Base-by-base conservation (phyloP, 1,140 invertebrate species). In the Cyclargus thomasi region DNA sequence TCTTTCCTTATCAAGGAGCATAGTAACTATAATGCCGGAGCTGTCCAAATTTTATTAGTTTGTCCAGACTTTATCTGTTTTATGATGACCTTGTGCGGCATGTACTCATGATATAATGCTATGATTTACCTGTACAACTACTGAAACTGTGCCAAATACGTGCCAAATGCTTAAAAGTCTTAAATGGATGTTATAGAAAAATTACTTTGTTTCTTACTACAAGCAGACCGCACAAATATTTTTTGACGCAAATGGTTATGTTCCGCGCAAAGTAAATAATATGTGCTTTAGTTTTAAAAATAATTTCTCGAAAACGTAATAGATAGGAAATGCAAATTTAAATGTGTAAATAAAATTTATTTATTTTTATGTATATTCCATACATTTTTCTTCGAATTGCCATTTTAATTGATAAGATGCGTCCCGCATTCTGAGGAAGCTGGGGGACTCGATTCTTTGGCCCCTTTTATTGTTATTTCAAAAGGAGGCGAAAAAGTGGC, bases 321-420 rank as follows among this genome's bases (percentile, higher is more conserved):
- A 86, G 83, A 84, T 86, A 85, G 83, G 83, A 70, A 74, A 81
- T 81, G 82, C 82, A 85, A 86, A 78, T 84, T 87, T 85, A 85
- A 79, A 59, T 10, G 17, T 90, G 87, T 90, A 90, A 86, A 88
- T 90, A 90, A 88, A 88, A 86, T 84, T 87, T 90, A 90, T 90
- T 90, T 90, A 86, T 81, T 90, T 83, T 90, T 90, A 88, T 85
- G 6, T 59, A 83, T 85, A 88, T 88, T 90, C 85, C 81, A 87
- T 86, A 83, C 86, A 82, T 78, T 83, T 81, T 83, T 86, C 82
- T 85, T 86, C 84, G 85, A 82, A 82, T 86, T 85, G 85, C 84
- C 83, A 88, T 86, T 87, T 80, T 86, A 86, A 88, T 81, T 81
- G 77, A 71, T 87, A 87, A 86, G 82, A 80, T 71, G 78, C 76